Evolutionary conservation across 1,140 invertebrate species (phyloP).

Genomic region (Brachionus rubens): DNA sequence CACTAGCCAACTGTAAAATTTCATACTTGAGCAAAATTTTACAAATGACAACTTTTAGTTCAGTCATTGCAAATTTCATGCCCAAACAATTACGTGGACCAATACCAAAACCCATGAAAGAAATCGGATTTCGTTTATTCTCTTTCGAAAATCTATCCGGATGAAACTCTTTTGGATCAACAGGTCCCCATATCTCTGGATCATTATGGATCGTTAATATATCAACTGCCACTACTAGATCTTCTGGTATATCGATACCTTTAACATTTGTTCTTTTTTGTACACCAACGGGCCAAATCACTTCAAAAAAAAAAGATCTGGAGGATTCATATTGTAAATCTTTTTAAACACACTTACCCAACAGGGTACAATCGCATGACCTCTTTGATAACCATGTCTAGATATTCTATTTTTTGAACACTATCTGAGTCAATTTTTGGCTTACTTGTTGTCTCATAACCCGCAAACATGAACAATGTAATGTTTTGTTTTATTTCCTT

Average conservation of each 20-base stretch:
- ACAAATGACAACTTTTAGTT: constrained; percentile 52
- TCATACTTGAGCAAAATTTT: not conserved
- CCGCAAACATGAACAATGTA: constrained; percentile 56
- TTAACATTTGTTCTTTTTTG: constrained; percentile 51
- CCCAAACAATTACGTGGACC: constrained; percentile 59
- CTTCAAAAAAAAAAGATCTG: constrained; percentile 50
- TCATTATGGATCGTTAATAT: constrained; percentile 57
- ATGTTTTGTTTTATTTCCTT: constrained; percentile 54
- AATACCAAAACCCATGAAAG: constrained; percentile 56
- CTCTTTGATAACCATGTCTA: constrained; percentile 23
- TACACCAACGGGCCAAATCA: constrained; percentile 51
- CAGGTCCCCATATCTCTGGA: constrained; percentile 53
- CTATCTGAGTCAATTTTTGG: not conserved
- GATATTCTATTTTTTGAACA: not conserved
- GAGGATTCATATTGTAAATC: too few species aligned
- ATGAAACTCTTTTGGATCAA: constrained; percentile 51
- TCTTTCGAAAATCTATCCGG: constrained; percentile 53
- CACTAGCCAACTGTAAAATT: constrained; percentile 39
- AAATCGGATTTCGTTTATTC: constrained; percentile 49
- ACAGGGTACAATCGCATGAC: constrained; percentile 11
- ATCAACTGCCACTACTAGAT: constrained; percentile 54
- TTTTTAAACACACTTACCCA: too few species aligned
- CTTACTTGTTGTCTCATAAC: constrained; percentile 60
- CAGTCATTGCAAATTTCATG: constrained; percentile 55
- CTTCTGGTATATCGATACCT: constrained; percentile 53